phyloP scores from a whole-genome alignment of 2,113 vertebrate species.

The Morphnarchus princeps region DNA sequence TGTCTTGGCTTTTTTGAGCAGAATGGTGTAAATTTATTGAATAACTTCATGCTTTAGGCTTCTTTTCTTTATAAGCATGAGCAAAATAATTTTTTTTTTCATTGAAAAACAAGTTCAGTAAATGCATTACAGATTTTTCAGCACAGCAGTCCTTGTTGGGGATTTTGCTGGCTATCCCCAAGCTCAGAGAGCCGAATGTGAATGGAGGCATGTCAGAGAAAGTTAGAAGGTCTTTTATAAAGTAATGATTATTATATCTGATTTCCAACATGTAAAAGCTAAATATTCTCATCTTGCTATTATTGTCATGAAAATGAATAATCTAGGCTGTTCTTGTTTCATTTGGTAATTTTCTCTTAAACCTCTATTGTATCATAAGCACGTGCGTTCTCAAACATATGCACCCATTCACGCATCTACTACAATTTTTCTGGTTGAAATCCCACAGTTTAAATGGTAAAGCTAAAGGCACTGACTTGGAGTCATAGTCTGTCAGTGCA shows the following conservation, averaged over 20 bases:
- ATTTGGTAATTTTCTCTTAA: not conserved
- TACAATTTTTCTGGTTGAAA: not conserved
- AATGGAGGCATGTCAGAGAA: not conserved
- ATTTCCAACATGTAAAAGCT: not conserved
- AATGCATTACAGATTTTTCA: not conserved
- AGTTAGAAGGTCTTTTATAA: not conserved
- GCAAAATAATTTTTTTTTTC: not conserved
- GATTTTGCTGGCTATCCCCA: not conserved
- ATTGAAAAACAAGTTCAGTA: not conserved
- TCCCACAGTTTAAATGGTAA: not conserved
- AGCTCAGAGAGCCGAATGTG: not conserved
- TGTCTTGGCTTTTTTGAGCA: not conserved
- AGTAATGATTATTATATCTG: not conserved
- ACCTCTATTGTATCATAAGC: not conserved
- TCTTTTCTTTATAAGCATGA: not conserved
- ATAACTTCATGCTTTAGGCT: not conserved
- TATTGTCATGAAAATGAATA: not conserved
- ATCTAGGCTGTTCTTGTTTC: not conserved
- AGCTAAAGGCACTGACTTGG: not conserved
- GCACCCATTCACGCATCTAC: not conserved
- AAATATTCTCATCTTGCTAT: not conserved
- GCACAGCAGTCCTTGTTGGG: not conserved
- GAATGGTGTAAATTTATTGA: not conserved
- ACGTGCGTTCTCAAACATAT: not conserved
- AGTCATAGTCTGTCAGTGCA: not conserved